A percentile compares a stretch with the other conserved stretches of the same genome.
These are phyloP conservation scores for Camponotus pennsylvanicus DNA, from an alignment of 1,140 invertebrate species.

Conservation along the genomic window DNA sequence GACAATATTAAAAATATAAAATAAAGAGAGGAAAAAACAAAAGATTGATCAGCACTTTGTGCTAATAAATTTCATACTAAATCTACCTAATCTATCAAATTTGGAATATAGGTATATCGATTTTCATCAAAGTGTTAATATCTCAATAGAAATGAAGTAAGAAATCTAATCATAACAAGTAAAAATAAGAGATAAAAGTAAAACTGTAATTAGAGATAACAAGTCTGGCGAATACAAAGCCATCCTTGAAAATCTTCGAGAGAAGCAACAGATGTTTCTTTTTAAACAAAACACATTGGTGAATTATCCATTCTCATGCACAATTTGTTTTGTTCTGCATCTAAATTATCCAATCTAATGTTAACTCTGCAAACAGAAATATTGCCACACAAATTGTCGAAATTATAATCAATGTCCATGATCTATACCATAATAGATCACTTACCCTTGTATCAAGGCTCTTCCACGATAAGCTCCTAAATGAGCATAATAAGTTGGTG, in stretches of 20 bases:
- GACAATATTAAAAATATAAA: too few relatives aligned
- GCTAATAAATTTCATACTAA: too few relatives aligned
- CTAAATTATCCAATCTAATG: conserved; percentile 67
- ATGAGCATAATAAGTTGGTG: conserved; percentile 98
- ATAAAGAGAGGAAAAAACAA: too few relatives aligned
- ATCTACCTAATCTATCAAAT: too few relatives aligned
- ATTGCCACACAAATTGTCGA: background rate
- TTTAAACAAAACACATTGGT: conserved; percentile 85
- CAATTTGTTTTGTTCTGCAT: conserved; percentile 70
- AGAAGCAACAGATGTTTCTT: background rate
- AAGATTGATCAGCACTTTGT: too few relatives aligned
- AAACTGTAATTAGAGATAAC: background rate
- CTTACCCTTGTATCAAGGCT: conserved; percentile 65
- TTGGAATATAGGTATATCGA: too few relatives aligned
- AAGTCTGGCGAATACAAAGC: background rate
- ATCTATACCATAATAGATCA: background rate
- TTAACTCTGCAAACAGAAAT: conserved; percentile 70
- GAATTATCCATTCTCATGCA: conserved; percentile 68
- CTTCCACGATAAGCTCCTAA: conserved; percentile 93
- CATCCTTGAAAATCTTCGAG: background rate
- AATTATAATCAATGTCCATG: background rate
- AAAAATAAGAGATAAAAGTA: background rate
- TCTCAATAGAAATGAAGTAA: too few relatives aligned
- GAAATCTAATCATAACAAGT: too few relatives aligned
- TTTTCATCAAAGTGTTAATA: too few relatives aligned